Base-by-base conservation (phyloP, 2,888 invertebrate species). In the Nowickia ferox region DNA sequence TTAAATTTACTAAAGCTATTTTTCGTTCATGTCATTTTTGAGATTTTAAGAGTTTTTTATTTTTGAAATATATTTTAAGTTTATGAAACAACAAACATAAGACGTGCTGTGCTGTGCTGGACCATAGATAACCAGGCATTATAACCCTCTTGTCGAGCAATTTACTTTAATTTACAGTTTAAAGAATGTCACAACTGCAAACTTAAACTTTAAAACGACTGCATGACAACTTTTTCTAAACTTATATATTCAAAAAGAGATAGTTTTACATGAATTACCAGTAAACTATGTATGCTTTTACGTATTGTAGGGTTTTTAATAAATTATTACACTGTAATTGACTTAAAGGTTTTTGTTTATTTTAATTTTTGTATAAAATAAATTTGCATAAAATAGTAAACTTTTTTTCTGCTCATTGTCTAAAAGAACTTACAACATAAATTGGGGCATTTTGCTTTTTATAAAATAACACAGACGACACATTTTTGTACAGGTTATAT, bases 311-410 rank as follows among this genome's bases (percentile, higher is more conserved):
- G 65, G 71, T 19, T 13, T 57, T 76, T 55, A 15, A 71, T 65
- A 72, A 72, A 86, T 53, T 76, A 75, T 86, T 83, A 53, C 40
- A 83, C 63, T 86, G 76, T 86, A 86, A 86, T 86, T 83, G 85
- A 79, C 79, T 83, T 79, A 51, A 81, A 81, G 48, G 22, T 68
- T 69, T 76, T 69, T 66, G 57, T 66, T 72, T 69, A 48, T 59
- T 65, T 75, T 61, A 72, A 63, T 68, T 66, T 80, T 22, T 66
- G n/a, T 44, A 53, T 11, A 65, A 83, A 57, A 55, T 78, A 83
- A 79, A 83, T 86, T 86, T 83, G 63, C 83, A 86, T 83, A 83
- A 86, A 86, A 75, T 79, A 69, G 78, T 57, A 75, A 76, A 79
- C 42, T 79, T 85, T 63, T 55, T 51, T 9, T 15, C 11, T 66